Base-by-base conservation (phyloP, 2,113 vertebrate species). In the Pyxicephalus adspersus region DNA sequence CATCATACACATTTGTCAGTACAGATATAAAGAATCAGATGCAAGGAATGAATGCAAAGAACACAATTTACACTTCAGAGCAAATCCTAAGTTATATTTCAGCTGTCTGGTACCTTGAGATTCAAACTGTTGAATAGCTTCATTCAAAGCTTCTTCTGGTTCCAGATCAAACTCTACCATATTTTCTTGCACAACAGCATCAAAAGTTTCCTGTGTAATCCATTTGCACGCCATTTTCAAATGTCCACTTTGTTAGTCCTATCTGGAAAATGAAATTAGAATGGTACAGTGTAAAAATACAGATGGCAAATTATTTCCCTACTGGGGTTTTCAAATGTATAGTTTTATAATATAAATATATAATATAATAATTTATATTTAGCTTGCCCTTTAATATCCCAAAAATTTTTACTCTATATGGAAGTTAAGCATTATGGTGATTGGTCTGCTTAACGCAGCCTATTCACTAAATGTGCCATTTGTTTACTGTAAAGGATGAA, bases 201-300 rank as follows among this genome's bases (percentile, higher is more conserved):
- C 96, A 26, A 99, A 99, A 0, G 97, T 99, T 25, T 99, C 96
- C 89, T 99, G 98, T 0, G 94, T 91, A 72, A 98, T 95, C 80
- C 93, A 93, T 54, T 88, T 95, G 19, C 87, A 90, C 0, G 94
- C 92, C 98, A 99, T 99, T 25, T 83, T 77, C 4, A 2, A 28
- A 54, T 13, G 2, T 7, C 4, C 0, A 5, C 19, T 22, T 3
- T 26, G 2, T 58, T 16, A 13, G 16, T 22, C 16, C 25, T 16
- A 50, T 51, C 84, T 84, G 57, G 29, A 31, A 67, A 28, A 77
- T 34, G 1, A 29, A 3, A 17, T 26, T 29, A 57, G 3, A 72
- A 28, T 2, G 25, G 28, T 22, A 55, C 17, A 17, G 2, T 52
- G 45, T 71, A 61, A 61, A 23, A 61, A 16, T 9, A 22, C 22